phyloP scores from a whole-genome alignment of 2,888 invertebrate genomes.

The Drosophila atripex region DNA sequence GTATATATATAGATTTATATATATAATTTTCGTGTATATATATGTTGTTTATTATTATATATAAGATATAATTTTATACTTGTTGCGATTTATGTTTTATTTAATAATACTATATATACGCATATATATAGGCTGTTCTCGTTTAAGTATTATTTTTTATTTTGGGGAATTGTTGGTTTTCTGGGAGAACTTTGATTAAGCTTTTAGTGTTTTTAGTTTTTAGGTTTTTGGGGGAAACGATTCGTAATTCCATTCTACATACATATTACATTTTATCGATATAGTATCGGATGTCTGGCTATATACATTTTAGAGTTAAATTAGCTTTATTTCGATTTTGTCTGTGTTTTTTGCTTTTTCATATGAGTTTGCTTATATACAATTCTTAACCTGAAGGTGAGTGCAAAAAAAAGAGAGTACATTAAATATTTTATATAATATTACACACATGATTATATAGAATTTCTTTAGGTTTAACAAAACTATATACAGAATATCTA shows the following conservation, averaged over 20 bases:
- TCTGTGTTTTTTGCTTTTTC: not conserved
- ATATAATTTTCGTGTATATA: conserved; percentile 35
- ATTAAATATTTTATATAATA: conserved; percentile 5
- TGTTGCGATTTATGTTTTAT: conserved; percentile 29
- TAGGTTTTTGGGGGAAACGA: conserved; percentile 13
- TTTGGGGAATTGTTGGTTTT: conserved; percentile 17
- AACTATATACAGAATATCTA: conserved; percentile 31
- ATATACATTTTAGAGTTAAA: conserved; percentile 34
- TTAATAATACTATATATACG: conserved; percentile 18
- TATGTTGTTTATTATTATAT: conserved; percentile 30
- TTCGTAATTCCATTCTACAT: conserved; percentile 24
- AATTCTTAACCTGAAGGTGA: conserved; percentile 18
- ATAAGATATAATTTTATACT: conserved; percentile 29
- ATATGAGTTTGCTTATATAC: conserved; percentile 29
- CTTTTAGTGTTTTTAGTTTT: conserved; percentile 28
- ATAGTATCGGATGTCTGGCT: conserved; percentile 29
- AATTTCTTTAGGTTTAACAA: conserved; percentile 16
- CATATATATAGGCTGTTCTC: conserved; percentile 24
- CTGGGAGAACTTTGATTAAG: conserved; percentile 43
- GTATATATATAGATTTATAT: conserved; percentile 43
- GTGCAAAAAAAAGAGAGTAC: conserved; percentile 8
- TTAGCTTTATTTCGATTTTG: conserved; percentile 13
- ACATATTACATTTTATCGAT: conserved; percentile 30
- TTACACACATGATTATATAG: conserved; percentile 20
- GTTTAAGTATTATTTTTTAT: not conserved